These are phyloP conservation scores for Lethenteron camtschaticum DNA, from an alignment of 2,113 vertebrate genomes.

Conservation along the genomic window DNA sequence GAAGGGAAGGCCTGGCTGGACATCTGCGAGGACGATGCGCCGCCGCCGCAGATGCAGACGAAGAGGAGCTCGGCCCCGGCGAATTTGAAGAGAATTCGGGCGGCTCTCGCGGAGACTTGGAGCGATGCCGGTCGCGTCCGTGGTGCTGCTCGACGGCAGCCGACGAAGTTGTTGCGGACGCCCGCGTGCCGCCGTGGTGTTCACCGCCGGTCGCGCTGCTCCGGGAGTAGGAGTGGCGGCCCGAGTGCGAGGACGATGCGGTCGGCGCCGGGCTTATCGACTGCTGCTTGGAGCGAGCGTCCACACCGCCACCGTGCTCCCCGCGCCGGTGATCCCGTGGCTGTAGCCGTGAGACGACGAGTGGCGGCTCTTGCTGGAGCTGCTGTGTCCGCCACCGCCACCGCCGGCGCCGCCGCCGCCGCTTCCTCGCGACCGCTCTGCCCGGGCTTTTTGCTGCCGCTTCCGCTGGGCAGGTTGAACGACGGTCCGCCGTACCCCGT, in stretches of 20 bases:
- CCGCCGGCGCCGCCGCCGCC: neutral
- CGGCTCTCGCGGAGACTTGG: slow-evolving; percentile 70
- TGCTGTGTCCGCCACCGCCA: neutral
- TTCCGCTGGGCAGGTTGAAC: neutral
- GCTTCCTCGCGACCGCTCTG: neutral
- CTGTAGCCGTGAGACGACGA: slow-evolving; percentile 4
- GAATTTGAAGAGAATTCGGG: slow-evolving; percentile 32
- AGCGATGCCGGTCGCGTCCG: slow-evolving; percentile 65
- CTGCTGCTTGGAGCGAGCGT: no score
- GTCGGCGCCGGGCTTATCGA: no score
- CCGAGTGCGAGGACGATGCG: neutral
- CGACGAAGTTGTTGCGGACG: neutral
- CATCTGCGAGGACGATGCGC: slow-evolving; percentile 29
- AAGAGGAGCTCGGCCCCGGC: slow-evolving; percentile 89
- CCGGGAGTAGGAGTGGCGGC: slow-evolving; percentile 1
- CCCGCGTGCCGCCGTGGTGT: neutral
- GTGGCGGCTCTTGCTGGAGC: neutral
- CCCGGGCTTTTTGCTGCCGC: slow-evolving; percentile 14
- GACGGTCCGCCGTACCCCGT: no score
- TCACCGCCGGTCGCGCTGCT: neutral
- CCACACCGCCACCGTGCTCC: no score
- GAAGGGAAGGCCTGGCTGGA: slow-evolving; percentile 71
- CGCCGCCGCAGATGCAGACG: slow-evolving; percentile 51
- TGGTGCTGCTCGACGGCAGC: slow-evolving; percentile 36
- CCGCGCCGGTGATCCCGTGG: neutral